These are phyloP conservation scores for Acleris holmiana DNA, from an alignment of 2,888 invertebrate genomes.

Conservation along the genomic window DNA sequence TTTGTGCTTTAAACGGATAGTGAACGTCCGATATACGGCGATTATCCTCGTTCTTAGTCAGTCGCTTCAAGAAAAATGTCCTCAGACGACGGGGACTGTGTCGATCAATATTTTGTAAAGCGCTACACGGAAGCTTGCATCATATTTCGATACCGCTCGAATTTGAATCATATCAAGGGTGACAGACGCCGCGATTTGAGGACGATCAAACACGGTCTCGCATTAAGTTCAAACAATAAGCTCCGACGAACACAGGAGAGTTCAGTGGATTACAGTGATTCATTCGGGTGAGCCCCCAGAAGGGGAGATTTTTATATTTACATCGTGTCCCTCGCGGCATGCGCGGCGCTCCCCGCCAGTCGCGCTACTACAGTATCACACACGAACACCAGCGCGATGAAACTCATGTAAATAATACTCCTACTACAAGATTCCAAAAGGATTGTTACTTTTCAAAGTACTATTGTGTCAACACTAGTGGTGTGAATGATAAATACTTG, in stretches of 20 bases:
- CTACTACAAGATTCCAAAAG: constrained; percentile 75
- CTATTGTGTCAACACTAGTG: constrained; percentile 51
- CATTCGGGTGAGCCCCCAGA: constrained; percentile 78
- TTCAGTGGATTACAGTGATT: constrained; percentile 75
- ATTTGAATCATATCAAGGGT: constrained; percentile 56
- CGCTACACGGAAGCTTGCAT: constrained; percentile 69
- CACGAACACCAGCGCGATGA: constrained; percentile 78
- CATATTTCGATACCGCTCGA: constrained; percentile 64
- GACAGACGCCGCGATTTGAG: constrained; percentile 38
- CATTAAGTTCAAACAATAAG: constrained; percentile 57
- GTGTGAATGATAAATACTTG: constrained; percentile 53
- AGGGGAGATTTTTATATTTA: constrained; percentile 85
- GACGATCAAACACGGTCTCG: constrained; percentile 46
- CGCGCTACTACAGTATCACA: constrained; percentile 79
- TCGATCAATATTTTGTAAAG: constrained; percentile 79
- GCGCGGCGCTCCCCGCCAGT: constrained; percentile 82
- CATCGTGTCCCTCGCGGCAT: constrained; percentile 80
- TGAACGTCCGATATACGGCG: constrained; percentile 65
- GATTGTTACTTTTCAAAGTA: constrained; percentile 70
- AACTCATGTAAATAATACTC: constrained; percentile 81
- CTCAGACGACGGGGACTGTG: constrained; percentile 58
- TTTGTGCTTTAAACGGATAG: constrained; percentile 67
- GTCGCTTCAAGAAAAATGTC: constrained; percentile 67
- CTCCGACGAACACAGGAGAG: constrained; percentile 55
- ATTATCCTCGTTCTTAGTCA: constrained; percentile 65